Base-by-base conservation (phyloP, 2,113 vertebrate species). In the Rhagologus leucostigma region DNA sequence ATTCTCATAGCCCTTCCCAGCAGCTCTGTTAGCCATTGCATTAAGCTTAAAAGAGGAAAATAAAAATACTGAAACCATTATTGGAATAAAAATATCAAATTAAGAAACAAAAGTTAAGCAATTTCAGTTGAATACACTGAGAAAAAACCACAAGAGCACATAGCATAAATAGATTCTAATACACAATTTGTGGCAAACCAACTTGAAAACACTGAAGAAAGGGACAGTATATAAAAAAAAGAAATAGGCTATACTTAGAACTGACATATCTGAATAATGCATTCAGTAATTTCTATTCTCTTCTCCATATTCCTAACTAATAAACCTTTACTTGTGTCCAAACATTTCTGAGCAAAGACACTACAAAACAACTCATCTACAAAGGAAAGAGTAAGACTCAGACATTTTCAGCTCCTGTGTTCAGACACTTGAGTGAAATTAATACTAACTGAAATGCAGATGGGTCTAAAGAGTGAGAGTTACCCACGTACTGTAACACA, bases 1-100 rank as follows among this genome's bases (percentile, higher is more conserved):
- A n/a, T 99, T 99, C 96, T 99, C 99, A 60, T 99, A 99, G 89
- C 99, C 99, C 98, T 99, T 99, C 56, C 99, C 99, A 41, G 99
- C 99, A 37, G 99, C 99, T 96, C 99, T 98, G 97, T 99, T 99
- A 22, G 99, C 99, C 86, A 99, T 97, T 5, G 99, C 99, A 80
- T 99, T 99, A 91, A 99, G 96, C 99, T 99, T 93, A 75, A 96
- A 97, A 94, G 70, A 80, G 7, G 32, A 49, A 87, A 96, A 88
- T 18, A 86, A 77, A 96, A 93, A 89, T 41, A 93, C 6, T 39
- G 69, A 86, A 87, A 70, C 7, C 13, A 62, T 35, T 56, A 47
- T 9, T 63, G 24, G 74, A 83, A 73, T 32, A 55, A 67, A 84
- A 87, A 63, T 18, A 47, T 39, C 41, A 64, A 50, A 68, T 65